phyloP scores from a whole-genome alignment of 2,888 invertebrate genomes.

The Amphipoea oculea region DNA sequence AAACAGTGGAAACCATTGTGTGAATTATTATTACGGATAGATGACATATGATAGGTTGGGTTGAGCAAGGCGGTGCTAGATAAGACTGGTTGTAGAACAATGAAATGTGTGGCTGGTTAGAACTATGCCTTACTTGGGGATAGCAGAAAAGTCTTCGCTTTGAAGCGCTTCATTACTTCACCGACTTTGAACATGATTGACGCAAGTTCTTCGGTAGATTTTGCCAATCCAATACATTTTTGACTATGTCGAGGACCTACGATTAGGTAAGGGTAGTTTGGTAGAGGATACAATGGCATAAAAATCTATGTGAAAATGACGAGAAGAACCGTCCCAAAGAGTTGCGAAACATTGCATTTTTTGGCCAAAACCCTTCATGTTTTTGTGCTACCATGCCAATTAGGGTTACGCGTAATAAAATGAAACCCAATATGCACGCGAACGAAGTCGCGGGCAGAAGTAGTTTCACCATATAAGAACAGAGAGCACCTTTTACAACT shows the following conservation, averaged over 20 bases:
- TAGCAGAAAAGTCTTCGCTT: not conserved
- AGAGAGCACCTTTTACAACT: too few relatives aligned
- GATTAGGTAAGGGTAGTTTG: not conserved
- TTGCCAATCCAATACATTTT: not conserved
- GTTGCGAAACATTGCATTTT: not conserved
- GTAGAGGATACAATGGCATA: too few relatives aligned
- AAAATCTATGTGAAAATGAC: not conserved
- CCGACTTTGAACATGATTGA: not conserved
- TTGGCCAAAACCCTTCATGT: not conserved
- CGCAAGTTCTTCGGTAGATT: not conserved
- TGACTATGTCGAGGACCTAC: not conserved
- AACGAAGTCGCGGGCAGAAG: too few relatives aligned
- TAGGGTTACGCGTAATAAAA: not conserved
- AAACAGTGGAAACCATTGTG: conserved; percentile 57
- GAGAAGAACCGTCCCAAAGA: not conserved
- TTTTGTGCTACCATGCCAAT: not conserved
- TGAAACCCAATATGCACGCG: too few relatives aligned
- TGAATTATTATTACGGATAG: conserved; percentile 63
- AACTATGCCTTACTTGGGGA: not conserved
- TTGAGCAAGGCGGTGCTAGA: not conserved
- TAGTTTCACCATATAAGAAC: not conserved
- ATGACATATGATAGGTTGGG: conserved; percentile 50
- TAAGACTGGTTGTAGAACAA: not conserved
- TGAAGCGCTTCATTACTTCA: not conserved
- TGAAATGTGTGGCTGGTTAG: not conserved